Evolutionary conservation across 2,888 invertebrate species (phyloP), one percentile per base, ranked within the genome.

Genomic region (Pyrrhosoma nymphula): DNA sequence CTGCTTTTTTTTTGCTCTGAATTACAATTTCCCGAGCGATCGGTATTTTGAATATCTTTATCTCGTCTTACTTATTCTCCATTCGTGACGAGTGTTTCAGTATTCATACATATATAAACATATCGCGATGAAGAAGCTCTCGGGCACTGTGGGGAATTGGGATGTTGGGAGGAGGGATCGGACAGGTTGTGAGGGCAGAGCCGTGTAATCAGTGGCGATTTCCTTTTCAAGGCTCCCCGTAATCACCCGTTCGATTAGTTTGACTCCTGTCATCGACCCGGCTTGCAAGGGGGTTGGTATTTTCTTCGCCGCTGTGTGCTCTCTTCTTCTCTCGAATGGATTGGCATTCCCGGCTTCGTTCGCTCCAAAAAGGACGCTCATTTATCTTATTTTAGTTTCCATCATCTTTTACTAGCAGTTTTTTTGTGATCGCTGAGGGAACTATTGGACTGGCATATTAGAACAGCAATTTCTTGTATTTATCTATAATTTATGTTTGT

Each of bases 211-310:
- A 93, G 69, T 75, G 93, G 69, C 47, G 93, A 93, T 93, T 93
- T 93, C 93, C 93, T 47, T 93, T 93, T 69, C 69, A 47, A 69
- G 93, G 39, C 47, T 93, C 69, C 69, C 82, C 82, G 55, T 93
- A 93, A 93, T 93, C 93, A 69, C 69, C 69, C 75, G 75, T 93
- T 93, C 93, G 93, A 93, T 93, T 93, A 93, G 93, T 93, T 69
- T 56, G 56, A 47, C 60, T 60, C 39, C 93, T 93, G 93, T 93
- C 93, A 75, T 93, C 93, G 93, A 93, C 93, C 69, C 69, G 35
- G 16, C 35, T 82, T 16, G 82, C 26, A 82, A 82, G 82, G 82
- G 16, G 35, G 82, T 35, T 82, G 82, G 82, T 82, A 82, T 35
- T 82, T 82, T 82, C 82, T 82, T 82, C 10, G n/a, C 30, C 75